These are phyloP conservation scores for Hippocampus barbouri DNA, from an alignment of 2,113 vertebrate species.

Conservation along the genomic window DNA sequence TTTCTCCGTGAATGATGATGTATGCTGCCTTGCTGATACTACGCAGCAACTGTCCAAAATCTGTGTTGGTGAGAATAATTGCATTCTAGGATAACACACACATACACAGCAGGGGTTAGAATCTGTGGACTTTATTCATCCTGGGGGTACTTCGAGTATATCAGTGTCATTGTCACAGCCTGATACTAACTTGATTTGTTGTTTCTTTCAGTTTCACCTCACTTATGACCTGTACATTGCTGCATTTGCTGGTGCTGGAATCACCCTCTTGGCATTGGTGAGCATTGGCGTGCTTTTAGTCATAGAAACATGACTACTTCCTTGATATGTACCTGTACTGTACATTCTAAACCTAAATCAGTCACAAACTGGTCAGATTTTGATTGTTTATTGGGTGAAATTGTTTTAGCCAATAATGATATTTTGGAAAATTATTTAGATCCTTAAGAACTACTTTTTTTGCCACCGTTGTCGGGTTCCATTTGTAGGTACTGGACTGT, in stretches of 20 bases:
- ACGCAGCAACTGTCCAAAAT: not conserved
- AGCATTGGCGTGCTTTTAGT: constrained; percentile 50
- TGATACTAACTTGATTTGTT: constrained; percentile 10
- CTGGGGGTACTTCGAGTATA: not conserved
- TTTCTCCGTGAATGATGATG: not conserved
- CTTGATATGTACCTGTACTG: no score
- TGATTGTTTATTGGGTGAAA: not conserved
- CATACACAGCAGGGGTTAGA: not conserved
- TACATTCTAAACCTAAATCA: no score
- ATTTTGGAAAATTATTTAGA: not conserved
- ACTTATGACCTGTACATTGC: constrained; percentile 94
- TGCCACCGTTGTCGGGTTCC: not conserved
- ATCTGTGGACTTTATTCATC: not conserved
- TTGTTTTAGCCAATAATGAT: not conserved
- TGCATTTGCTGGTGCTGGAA: constrained; percentile 88
- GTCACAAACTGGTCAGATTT: not conserved
- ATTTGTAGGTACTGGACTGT: no score
- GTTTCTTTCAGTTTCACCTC: constrained; percentile 83
- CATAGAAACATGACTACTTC: no score
- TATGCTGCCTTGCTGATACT: not conserved
- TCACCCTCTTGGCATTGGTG: constrained; percentile 92
- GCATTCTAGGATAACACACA: not conserved
- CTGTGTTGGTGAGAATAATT: not conserved
- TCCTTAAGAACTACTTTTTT: not conserved
- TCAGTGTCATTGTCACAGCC: constrained; percentile 10